Conservation (phyloP, 2,113 vertebrate genomes). For the Python bivittatus region DNA sequence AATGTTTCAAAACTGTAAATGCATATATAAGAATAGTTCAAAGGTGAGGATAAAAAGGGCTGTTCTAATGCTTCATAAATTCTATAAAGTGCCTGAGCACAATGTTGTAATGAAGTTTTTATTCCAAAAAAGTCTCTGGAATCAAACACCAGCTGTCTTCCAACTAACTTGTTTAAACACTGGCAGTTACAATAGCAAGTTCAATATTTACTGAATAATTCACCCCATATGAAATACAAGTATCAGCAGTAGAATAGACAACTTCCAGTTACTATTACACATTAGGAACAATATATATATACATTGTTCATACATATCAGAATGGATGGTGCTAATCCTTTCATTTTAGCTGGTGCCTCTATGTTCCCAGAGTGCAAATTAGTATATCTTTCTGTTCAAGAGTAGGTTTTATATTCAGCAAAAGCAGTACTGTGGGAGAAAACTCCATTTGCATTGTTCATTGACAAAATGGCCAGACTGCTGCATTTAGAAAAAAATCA, state of each 20-base stretch:
- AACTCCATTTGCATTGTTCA: slow-evolving; percentile 56
- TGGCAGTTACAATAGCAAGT: not conserved
- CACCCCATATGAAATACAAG: slow-evolving; percentile 34
- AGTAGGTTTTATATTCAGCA: not conserved
- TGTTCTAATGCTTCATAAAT: not conserved
- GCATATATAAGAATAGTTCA: not conserved
- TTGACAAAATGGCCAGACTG: slow-evolving; percentile 58
- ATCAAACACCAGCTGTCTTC: not conserved
- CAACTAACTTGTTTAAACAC: not conserved
- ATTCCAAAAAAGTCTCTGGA: slow-evolving; percentile 28
- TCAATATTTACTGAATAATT: not conserved
- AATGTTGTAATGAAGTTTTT: slow-evolving; percentile 7
- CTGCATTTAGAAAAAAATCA: slow-evolving; percentile 41
- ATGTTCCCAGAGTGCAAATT: slow-evolving; percentile 48
- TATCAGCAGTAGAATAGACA: slow-evolving; percentile 37
- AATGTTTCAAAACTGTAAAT: slow-evolving; percentile 1
- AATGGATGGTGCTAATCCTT: slow-evolving; percentile 19
- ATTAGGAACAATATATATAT: slow-evolving; percentile 44
- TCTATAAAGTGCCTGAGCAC: slow-evolving; percentile 21
- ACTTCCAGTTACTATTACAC: slow-evolving; percentile 61
- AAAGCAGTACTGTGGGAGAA: slow-evolving; percentile 50
- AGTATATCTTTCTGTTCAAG: slow-evolving; percentile 18
- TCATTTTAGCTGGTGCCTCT: slow-evolving; percentile 45
- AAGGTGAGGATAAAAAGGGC: not conserved
- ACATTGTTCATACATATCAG: not conserved